Conservation (phyloP, 2,113 vertebrate species). For the Chascanopsetta lugubris region DNA sequence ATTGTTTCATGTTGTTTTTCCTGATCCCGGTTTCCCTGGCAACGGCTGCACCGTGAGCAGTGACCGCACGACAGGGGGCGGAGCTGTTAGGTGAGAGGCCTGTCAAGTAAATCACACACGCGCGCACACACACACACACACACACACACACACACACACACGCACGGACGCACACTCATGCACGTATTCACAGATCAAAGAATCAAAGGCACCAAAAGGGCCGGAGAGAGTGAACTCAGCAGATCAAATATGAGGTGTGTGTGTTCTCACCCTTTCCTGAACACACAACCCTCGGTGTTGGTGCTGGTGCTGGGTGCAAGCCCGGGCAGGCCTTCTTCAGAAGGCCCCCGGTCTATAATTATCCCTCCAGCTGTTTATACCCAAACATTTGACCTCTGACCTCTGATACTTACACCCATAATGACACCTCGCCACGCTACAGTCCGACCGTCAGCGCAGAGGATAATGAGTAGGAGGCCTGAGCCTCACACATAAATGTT, state of each 20-base stretch:
- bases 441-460: conserved; percentile 23
- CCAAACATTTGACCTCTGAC: conserved; percentile 63
- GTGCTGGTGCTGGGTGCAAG: conserved; percentile 46
- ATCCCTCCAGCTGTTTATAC: conserved; percentile 62
- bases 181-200: conserved; percentile 2
- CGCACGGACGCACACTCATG: neutral
- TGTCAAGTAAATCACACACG: conserved; percentile 36
- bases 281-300: conserved; percentile 13
- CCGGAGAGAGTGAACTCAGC: conserved; percentile 19
- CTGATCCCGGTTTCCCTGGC: conserved; percentile 59
- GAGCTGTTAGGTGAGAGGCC: conserved; percentile 59
- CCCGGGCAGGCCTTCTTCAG: conserved; percentile 44
- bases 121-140: conserved; percentile 10
- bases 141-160: neutral
- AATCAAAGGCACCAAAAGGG: conserved; percentile 22
- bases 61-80: conserved; percentile 71
- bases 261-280: conserved; percentile 2
- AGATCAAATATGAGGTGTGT: conserved; percentile 30
- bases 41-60: conserved; percentile 44
- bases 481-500: conserved; percentile 11
- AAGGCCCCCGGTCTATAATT: conserved; percentile 47
- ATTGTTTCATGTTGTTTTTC: conserved; percentile 73
- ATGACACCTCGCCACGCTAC: conserved; percentile 54
- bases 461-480: conserved; percentile 14
- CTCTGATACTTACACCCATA: conserved; percentile 52